Percentiles rank a stretch among this genome's conserved stretches.
Conservation (phyloP, 1,140 invertebrate species). For the Zaprionus ghesquierei region DNA sequence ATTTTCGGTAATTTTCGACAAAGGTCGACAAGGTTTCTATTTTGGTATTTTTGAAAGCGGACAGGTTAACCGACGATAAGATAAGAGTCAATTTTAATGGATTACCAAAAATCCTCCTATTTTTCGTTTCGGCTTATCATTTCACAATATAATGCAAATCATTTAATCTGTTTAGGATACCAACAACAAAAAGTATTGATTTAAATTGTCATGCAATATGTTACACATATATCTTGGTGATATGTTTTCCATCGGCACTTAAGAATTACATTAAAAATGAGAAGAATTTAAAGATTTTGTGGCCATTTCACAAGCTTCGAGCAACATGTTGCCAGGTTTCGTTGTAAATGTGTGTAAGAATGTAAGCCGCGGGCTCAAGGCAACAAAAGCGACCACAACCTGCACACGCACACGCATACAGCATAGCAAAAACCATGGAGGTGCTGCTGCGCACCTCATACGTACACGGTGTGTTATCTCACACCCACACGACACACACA, state of each 20-base stretch:
- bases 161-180: not conserved
- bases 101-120: slow-evolving; percentile 18
- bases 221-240: not conserved
- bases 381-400: slow-evolving; percentile 36
- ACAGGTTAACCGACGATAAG: slow-evolving; percentile 32
- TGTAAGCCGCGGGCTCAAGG: slow-evolving; percentile 27
- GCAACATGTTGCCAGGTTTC: slow-evolving; percentile 46
- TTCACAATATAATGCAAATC: slow-evolving; percentile 21
- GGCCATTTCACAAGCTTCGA: slow-evolving; percentile 12
- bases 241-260: slow-evolving; percentile 8
- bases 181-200: not conserved
- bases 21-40: not conserved
- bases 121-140: not conserved
- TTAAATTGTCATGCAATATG: not conserved
- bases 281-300: slow-evolving; percentile 3
- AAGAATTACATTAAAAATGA: slow-evolving; percentile 14
- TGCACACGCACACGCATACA: slow-evolving; percentile 19
- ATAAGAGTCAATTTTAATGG: slow-evolving; percentile 35
- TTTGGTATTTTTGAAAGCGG: slow-evolving; percentile 11
- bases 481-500: slow-evolving; percentile 16
- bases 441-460: slow-evolving; percentile 29
- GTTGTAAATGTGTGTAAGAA: not conserved
- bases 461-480: slow-evolving; percentile 36
- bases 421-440: slow-evolving; percentile 19
- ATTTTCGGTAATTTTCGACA: not conserved